phyloP scores from a whole-genome alignment of 2,113 vertebrate genomes.

The Fukomys damarensis region DNA sequence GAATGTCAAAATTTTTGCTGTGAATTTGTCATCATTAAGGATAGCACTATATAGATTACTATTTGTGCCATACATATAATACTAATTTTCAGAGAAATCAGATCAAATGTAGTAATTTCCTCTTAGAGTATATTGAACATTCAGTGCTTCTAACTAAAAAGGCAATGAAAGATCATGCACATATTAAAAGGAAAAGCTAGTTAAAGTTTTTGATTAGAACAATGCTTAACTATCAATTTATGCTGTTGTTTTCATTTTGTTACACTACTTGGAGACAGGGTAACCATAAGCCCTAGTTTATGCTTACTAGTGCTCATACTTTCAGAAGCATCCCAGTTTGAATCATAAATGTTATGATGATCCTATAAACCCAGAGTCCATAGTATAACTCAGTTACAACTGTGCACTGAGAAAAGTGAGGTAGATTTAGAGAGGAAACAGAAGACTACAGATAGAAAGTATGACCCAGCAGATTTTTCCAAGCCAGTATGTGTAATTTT shows the following conservation, averaged over 20 bases:
- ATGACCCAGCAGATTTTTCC: background rate
- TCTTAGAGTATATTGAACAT: background rate
- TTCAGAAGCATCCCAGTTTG: background rate
- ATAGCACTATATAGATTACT: background rate
- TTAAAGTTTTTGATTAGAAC: background rate
- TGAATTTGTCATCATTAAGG: background rate
- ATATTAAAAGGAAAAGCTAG: background rate
- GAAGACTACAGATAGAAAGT: background rate
- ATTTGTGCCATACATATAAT: background rate
- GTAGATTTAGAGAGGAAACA: background rate
- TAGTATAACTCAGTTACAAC: background rate
- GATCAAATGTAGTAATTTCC: background rate
- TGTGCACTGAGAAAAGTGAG: background rate
- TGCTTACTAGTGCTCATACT: background rate
- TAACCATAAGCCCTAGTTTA: background rate
- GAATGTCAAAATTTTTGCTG: background rate
- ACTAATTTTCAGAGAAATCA: background rate
- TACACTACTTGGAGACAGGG: background rate
- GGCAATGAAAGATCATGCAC: background rate
- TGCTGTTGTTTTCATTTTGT: conserved; percentile 22
- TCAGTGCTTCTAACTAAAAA: background rate
- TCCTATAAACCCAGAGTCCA: background rate
- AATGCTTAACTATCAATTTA: background rate
- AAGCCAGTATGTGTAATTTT: background rate
- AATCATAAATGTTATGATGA: background rate